phyloP scores from a whole-genome alignment of 2,888 invertebrate species.

The Tetanocera ferruginea region DNA sequence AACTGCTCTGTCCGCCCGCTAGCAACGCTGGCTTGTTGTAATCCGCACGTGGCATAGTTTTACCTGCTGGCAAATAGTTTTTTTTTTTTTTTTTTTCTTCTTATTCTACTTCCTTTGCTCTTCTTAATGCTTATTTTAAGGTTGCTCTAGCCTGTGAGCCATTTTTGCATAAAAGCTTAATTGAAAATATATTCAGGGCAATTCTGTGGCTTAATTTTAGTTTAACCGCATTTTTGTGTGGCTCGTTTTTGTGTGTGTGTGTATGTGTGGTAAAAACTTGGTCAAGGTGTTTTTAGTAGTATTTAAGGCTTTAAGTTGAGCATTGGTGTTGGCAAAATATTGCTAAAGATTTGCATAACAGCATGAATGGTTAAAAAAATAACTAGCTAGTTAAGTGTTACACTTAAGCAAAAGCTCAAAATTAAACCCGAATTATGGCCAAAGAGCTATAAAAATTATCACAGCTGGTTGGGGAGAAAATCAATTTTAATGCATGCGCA shows the following conservation, averaged over 20 bases:
- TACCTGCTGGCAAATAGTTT: background rate
- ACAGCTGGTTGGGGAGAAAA: too few relatives aligned
- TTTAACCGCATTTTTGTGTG: slow-evolving; percentile 15
- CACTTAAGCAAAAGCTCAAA: too few relatives aligned
- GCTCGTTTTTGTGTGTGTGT: background rate
- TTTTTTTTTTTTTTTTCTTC: background rate
- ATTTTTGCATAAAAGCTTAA: slow-evolving; percentile 10
- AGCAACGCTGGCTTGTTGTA: background rate
- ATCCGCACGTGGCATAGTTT: slow-evolving; percentile 33
- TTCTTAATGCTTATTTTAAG: background rate
- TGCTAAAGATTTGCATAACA: too few relatives aligned
- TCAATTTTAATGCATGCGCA: too few relatives aligned
- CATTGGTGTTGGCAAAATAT: too few relatives aligned
- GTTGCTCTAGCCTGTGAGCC: background rate
- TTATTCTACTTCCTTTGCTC: background rate
- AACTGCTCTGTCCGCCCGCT: background rate
- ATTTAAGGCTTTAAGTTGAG: background rate
- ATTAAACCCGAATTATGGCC: too few relatives aligned
- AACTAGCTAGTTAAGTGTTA: too few relatives aligned
- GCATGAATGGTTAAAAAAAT: too few relatives aligned
- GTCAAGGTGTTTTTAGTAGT: slow-evolving; percentile 24
- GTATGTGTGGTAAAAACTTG: slow-evolving; percentile 7
- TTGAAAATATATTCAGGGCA: slow-evolving; percentile 33
- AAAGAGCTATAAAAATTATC: too few relatives aligned
- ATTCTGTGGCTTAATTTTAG: slow-evolving; percentile 30